Evolutionary conservation across 2,797 vertebrate species (phyloP), one percentile per base, ranked within the genome.

Genomic region (Momotus momota): DNA sequence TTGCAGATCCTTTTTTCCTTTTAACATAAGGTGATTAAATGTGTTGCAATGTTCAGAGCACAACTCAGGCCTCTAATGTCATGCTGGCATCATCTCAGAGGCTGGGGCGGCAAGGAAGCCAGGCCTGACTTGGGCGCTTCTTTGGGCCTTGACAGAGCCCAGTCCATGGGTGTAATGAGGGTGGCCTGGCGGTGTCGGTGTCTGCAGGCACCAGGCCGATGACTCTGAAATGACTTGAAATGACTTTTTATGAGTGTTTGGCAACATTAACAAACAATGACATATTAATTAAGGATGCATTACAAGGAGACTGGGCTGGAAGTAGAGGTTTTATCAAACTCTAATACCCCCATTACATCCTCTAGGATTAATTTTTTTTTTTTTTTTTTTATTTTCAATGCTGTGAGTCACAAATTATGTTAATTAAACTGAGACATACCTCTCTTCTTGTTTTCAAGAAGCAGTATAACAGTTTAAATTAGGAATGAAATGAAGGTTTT

Each of bases 251-350:
- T 65, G 62, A 20, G 70, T 74, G 43, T 89, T 82, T 86, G 86
- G 49, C 58, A 96, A 94, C 58, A 82, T 54, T 95, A 96, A 25
- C 60, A 83, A 86, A 93, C 85, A 86, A 94, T 70, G 20, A 40
- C 7, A 57, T 1, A 6, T 88, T 94, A 95, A 91, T 97, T 96
- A 97, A 93, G 61, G 61, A 58, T 79, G 74, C 8, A 3, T 92
- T 94, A 64, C 26, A 88, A 71, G 62, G 65, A 93, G 70, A 86
- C n/a, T 71, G 9, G 12, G 79, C 88, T 90, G 35, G 3, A 94
- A 97, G 57, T 55, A 71, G 54, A 96, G 90, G 70, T 96, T 94
- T 57, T 94, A 79, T 95, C 65, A 92, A 96, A 95, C 31, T 27
- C 22, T 96, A 92, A 73, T 87, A 81, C 12, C 16, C 12, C 10